Evolutionary conservation across 1,140 invertebrate species (phyloP).

Genomic region (Euschistus heros): DNA sequence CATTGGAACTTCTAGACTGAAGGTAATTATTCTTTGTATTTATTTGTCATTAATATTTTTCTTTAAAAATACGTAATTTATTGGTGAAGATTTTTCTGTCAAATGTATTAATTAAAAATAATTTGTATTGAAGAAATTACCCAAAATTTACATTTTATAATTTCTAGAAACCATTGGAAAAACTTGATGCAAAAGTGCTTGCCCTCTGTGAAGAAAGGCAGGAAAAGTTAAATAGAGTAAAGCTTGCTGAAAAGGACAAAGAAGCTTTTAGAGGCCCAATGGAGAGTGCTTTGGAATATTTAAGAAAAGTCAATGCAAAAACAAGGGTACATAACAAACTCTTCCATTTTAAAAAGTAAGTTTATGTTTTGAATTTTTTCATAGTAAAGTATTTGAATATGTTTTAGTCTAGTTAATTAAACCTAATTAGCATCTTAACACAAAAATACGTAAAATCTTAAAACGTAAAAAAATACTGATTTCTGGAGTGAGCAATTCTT

Average conservation of each 20-base stretch:
- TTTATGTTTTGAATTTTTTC: conserved; percentile 26
- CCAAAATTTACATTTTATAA: not conserved
- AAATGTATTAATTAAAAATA: not conserved
- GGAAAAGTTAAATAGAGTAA: conserved; percentile 82
- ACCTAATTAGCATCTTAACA: too few species aligned
- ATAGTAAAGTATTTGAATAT: too few species aligned
- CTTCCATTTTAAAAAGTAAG: conserved; percentile 56
- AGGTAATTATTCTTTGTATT: conserved; percentile 36
- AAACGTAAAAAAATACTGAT: too few species aligned
- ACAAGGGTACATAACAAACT: conserved; percentile 54
- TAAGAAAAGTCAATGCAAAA: conserved; percentile 68
- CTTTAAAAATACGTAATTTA: not conserved
- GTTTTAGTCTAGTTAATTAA: too few species aligned
- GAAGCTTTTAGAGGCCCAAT: conserved; percentile 73
- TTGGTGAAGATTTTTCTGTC: not conserved
- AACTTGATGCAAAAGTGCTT: conserved; percentile 66
- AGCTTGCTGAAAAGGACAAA: conserved; percentile 83
- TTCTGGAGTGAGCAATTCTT: too few species aligned
- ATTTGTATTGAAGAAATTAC: not conserved
- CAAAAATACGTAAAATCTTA: too few species aligned
- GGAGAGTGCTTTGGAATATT: conserved; percentile 72
- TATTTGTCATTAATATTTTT: not conserved
- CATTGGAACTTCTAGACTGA: conserved; percentile 84
- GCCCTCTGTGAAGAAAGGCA: conserved; percentile 63
- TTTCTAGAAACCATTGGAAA: conserved; percentile 62